Conservation (phyloP, 2,797 vertebrate species). For the Rhinatrema bivittatum region DNA sequence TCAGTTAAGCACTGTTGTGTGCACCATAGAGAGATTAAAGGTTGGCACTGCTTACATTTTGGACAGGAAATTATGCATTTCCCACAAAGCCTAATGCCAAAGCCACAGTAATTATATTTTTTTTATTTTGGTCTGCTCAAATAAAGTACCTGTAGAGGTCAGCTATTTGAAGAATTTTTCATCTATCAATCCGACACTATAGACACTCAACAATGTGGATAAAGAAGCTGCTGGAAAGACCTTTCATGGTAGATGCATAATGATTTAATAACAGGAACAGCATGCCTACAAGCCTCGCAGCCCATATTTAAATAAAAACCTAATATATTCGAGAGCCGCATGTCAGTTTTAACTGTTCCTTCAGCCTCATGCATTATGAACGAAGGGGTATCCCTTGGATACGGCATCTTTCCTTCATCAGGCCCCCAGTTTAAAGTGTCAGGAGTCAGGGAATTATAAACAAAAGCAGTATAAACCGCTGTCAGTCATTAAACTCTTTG, state of each 20-base stretch:
- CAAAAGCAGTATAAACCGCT: conserved; percentile 40
- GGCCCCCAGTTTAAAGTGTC: conserved; percentile 47
- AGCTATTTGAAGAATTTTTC: conserved; percentile 47
- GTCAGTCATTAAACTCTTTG: conserved; percentile 52
- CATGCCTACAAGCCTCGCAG: conserved; percentile 36
- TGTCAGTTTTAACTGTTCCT: conserved; percentile 24
- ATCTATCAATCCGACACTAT: conserved; percentile 30
- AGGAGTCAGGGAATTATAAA: conserved; percentile 54
- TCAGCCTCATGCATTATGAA: conserved; percentile 22
- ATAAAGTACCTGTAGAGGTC: conserved; percentile 37
- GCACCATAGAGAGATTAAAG: conserved; percentile 36
- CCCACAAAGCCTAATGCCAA: conserved; percentile 31
- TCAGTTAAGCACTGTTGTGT: conserved; percentile 15
- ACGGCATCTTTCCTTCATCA: conserved; percentile 45
- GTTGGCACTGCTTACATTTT: conserved; percentile 24
- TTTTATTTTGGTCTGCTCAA: conserved; percentile 42
- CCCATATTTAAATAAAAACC: conserved; percentile 42
- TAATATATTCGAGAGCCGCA: conserved; percentile 38
- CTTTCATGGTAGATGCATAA: conserved; percentile 26
- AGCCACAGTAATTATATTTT: conserved; percentile 31
- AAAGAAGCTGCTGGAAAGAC: conserved; percentile 31
- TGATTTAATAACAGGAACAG: conserved; percentile 51
- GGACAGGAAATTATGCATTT: conserved; percentile 41
- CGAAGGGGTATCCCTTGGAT: conserved; percentile 33
- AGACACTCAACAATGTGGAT: conserved; percentile 31